These are phyloP conservation scores for Diabrotica balteata DNA, from an alignment of 2,888 invertebrate genomes.

Conservation along the genomic window DNA sequence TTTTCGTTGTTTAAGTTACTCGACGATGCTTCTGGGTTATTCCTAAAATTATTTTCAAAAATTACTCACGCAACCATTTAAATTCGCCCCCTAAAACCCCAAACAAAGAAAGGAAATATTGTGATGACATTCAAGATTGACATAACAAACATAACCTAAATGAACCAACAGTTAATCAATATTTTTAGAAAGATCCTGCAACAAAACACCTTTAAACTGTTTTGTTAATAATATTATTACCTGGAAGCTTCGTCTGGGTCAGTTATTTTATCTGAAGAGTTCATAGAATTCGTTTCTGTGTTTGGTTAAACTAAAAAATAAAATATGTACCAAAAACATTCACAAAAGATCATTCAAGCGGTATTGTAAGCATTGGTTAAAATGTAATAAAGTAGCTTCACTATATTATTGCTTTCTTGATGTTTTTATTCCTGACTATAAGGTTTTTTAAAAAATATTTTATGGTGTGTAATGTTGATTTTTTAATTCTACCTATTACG, in stretches of 20 bases:
- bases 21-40: slow-evolving; percentile 60
- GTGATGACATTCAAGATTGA: slow-evolving; percentile 58
- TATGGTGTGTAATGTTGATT: background rate
- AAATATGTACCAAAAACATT: slow-evolving; percentile 34
- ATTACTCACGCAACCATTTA: slow-evolving; percentile 9
- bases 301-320: slow-evolving; percentile 44
- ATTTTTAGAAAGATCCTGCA: slow-evolving; percentile 7
- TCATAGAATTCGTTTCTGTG: slow-evolving; percentile 59
- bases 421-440: background rate
- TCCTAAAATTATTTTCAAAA: slow-evolving; percentile 45
- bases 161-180: slow-evolving; percentile 23
- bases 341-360: slow-evolving; percentile 28
- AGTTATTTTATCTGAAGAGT: slow-evolving; percentile 58
- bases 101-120: slow-evolving; percentile 28
- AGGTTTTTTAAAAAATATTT: background rate
- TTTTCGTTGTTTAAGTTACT: slow-evolving; percentile 46
- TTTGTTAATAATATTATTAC: slow-evolving; percentile 47
- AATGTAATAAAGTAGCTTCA: background rate
- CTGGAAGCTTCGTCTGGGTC: slow-evolving; percentile 64
- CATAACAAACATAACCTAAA: slow-evolving; percentile 55
- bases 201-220: slow-evolving; percentile 3
- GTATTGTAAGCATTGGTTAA: slow-evolving; percentile 22
- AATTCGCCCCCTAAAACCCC: slow-evolving; percentile 6
- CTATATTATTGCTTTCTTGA: slow-evolving; percentile 18
- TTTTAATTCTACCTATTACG: background rate